Conservation (phyloP, 1,140 invertebrate genomes). For the Drosophila dunni region DNA sequence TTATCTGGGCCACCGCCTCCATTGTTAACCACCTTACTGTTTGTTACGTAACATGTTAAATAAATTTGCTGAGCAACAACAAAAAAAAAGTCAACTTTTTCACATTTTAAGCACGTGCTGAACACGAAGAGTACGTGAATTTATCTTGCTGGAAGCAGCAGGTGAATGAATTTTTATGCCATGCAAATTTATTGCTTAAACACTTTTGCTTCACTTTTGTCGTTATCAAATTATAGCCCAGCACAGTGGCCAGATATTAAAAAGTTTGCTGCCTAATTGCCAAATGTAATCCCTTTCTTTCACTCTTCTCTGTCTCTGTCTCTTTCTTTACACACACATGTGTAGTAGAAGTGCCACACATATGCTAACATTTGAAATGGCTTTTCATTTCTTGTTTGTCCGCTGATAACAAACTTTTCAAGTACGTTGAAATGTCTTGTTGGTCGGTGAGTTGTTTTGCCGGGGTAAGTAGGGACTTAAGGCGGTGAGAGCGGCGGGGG, state of each 20-base stretch:
- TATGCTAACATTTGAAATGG: conserved; percentile 60
- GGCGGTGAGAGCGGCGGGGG: not conserved
- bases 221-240: conserved; percentile 64
- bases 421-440: conserved; percentile 44
- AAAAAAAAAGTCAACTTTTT: conserved; percentile 29
- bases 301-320: not conserved
- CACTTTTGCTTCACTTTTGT: conserved; percentile 41
- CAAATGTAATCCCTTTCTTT: conserved; percentile 9
- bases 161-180: conserved; percentile 61
- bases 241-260: conserved; percentile 57
- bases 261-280: conserved; percentile 70
- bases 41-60: conserved; percentile 59
- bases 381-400: conserved; percentile 32
- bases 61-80: not conserved
- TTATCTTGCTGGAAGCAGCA: conserved; percentile 45
- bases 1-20: conserved; percentile 57
- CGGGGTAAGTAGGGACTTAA: too few relatives aligned
- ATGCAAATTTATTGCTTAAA: conserved; percentile 65
- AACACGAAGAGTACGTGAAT: conserved; percentile 44
- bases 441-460: not conserved
- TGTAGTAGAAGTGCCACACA: conserved; percentile 33
- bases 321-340: conserved; percentile 13
- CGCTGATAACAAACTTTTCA: conserved; percentile 73
- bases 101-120: conserved; percentile 50
- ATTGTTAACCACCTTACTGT: conserved; percentile 52